Conservation (phyloP, 1,140 invertebrate species). For the Centruroides vittatus region DNA sequence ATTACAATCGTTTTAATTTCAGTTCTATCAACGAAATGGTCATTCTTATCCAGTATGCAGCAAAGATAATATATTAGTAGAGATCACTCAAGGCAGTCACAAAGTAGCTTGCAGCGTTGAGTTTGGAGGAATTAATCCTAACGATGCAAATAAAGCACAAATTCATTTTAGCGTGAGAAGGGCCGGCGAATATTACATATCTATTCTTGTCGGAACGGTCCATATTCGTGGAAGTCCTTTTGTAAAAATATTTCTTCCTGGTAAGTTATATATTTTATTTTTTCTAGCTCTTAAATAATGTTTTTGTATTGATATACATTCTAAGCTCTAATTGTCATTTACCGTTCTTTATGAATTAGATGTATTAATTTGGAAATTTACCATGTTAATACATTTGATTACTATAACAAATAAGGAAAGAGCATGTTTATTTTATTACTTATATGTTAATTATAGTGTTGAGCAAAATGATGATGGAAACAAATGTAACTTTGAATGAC, state of each 20-base stretch:
- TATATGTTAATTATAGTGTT: too few relatives aligned
- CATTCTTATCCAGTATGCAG: conserved; percentile 84
- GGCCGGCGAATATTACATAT: conserved; percentile 73
- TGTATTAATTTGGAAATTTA: too few relatives aligned
- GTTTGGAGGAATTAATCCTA: conserved; percentile 63
- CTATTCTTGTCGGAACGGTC: conserved; percentile 52
- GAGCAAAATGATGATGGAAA: too few relatives aligned
- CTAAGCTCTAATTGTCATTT: too few relatives aligned
- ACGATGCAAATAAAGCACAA: conserved; percentile 63
- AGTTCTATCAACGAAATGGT: conserved; percentile 83
- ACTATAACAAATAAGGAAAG: too few relatives aligned
- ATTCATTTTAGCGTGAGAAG: conserved; percentile 82
- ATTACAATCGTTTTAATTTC: conserved; percentile 21
- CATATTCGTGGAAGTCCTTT: conserved; percentile 52
- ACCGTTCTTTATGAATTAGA: too few relatives aligned
- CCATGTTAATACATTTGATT: too few relatives aligned
- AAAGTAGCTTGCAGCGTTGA: conserved; percentile 71
- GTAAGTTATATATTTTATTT: conserved; percentile 28
- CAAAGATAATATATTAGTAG: conserved; percentile 70
- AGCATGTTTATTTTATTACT: too few relatives aligned
- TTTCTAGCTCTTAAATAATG: background rate
- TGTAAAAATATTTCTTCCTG: conserved; percentile 45
- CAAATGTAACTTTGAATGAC: too few relatives aligned
- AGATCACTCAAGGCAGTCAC: conserved; percentile 64
- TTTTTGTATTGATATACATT: background rate